Base-by-base conservation (phyloP, 2,113 vertebrate genomes). In the Lepidothrix coronata region DNA sequence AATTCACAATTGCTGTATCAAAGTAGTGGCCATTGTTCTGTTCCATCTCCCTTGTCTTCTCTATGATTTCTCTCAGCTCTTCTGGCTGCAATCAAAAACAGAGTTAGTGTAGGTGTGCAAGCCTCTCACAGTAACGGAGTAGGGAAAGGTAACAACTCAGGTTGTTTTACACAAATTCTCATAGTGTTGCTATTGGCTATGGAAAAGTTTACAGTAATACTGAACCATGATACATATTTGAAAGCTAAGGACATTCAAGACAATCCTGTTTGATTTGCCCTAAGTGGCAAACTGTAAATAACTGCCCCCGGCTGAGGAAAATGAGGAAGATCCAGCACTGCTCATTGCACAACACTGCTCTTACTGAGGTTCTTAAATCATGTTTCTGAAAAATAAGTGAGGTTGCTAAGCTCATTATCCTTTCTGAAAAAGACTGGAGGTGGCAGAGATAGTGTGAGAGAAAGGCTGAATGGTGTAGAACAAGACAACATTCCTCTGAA, bases 31-130 rank as follows among this genome's bases (percentile, higher is more conserved):
- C 98, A 14, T 98, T 99, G 84, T 97, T 98, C 77, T 99, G 99
- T 91, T 99, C 99, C 99, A 99, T 99, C 95, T 99, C 99, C 20
- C 99, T 98, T 3, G 99, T 99, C 96, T 99, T 99, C 96, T 99
- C 99, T 76, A 99, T 98, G 43, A 99, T 98, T 86, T 99, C 99
- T 98, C 99, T 98, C 74, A 99, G 94, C 79, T 99, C 99, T 96
- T 99, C 99, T 5, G 98, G 98, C 99, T 99, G 97, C 33, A 96
- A 83, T 61, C 41, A 95, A 75, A 96, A 94, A 19, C 18, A 49
- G 33, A 57, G 6, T 95, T 66, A 88, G 31, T 21, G 30, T 30
- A 46, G 9, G 8, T 33, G 25, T 51, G 27, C 19, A 61, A 71
- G n/a, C 37, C 44, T 65, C 44, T 70, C 15, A 7, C 13, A 51